Conservation (phyloP, 1,140 invertebrate species). For the Heliothis virescens region DNA sequence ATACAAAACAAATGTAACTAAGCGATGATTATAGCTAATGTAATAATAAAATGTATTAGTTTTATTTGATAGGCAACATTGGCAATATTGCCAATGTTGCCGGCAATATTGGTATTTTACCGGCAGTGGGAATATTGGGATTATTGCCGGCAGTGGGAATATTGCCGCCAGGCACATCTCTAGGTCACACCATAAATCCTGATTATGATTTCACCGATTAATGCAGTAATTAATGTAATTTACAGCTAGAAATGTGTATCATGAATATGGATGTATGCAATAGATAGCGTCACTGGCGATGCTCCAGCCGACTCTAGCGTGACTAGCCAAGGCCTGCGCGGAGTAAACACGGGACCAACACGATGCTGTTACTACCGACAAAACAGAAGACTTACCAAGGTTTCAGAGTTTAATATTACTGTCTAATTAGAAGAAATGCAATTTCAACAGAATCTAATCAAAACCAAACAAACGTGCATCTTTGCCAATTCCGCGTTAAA, state of each 20-base stretch:
- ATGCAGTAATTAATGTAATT: neutral
- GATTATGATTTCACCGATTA: conserved; percentile 19
- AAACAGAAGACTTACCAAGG: neutral
- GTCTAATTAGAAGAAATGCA: conserved; percentile 17
- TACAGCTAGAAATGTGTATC: neutral
- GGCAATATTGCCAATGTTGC: too few species aligned
- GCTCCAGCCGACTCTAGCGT: conserved; percentile 23
- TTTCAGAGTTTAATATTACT: neutral
- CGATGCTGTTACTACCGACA: neutral
- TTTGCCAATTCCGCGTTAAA: too few species aligned
- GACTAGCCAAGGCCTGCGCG: conserved; percentile 13
- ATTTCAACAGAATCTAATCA: neutral
- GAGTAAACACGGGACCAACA: conserved; percentile 1
- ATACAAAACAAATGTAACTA: too few species aligned
- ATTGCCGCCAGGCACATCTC: too few species aligned
- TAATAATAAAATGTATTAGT: too few species aligned
- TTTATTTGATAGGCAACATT: too few species aligned
- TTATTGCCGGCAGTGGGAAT: too few species aligned
- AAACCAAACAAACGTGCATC: neutral
- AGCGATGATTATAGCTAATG: too few species aligned
- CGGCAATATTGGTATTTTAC: too few species aligned
- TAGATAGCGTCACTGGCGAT: conserved; percentile 22
- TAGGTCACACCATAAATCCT: neutral
- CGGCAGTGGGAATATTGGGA: too few species aligned
- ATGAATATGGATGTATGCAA: neutral